A percentile compares a stretch with the other conserved stretches of the same genome.
phyloP scores from a whole-genome alignment of 2,888 invertebrate genomes.

The Scaptomyza caliginosa region DNA sequence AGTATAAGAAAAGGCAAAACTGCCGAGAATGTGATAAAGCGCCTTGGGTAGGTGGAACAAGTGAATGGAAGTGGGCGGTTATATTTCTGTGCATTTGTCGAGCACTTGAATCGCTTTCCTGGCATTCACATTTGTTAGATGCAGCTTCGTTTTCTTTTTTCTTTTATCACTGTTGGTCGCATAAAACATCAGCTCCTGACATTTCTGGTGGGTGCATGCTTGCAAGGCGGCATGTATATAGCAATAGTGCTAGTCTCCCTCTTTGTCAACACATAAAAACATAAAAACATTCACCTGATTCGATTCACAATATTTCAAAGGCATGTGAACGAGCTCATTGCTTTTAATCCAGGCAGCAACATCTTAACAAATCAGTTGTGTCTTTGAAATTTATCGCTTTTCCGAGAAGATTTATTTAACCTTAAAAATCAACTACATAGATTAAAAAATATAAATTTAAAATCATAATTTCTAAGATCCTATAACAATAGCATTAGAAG shows the following conservation, averaged over 20 bases:
- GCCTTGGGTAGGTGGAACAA: slow-evolving; percentile 19
- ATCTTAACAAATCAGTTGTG: background rate
- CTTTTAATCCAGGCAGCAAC: background rate
- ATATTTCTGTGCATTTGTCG: slow-evolving; percentile 50
- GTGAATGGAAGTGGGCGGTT: slow-evolving; percentile 11
- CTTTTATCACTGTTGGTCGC: slow-evolving; percentile 8
- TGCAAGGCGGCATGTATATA: background rate
- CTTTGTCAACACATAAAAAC: slow-evolving; percentile 15
- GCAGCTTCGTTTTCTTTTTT: background rate
- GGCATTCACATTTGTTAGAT: slow-evolving; percentile 25
- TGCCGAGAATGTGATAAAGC: slow-evolving; percentile 54
- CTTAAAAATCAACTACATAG: too few relatives aligned
- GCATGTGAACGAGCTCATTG: background rate
- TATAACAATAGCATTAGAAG: too few relatives aligned
- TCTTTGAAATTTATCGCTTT: background rate
- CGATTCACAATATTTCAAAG: background rate
- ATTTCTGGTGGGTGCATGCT: background rate
- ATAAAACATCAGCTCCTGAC: slow-evolving; percentile 10
- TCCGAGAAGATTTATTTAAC: too few relatives aligned
- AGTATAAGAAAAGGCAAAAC: slow-evolving; percentile 22
- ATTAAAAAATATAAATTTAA: too few relatives aligned
- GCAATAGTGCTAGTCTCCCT: background rate
- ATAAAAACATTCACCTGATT: background rate
- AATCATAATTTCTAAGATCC: too few relatives aligned
- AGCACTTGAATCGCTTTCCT: slow-evolving; percentile 36